Base-by-base conservation (phyloP, 1,140 invertebrate genomes). In the Druon quercuslanigerum region DNA sequence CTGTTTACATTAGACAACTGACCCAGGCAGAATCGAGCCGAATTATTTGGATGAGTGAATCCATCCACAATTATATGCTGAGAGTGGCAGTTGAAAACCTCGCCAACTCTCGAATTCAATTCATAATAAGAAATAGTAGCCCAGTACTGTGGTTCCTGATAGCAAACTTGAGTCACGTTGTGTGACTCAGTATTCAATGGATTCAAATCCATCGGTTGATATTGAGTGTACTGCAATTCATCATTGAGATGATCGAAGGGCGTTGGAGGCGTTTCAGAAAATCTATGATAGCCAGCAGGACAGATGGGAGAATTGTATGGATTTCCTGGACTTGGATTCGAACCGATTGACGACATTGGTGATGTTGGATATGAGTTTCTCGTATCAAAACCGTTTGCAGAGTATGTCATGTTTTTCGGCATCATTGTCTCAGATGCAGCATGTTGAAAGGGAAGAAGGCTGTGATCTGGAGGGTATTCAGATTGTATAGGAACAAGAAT, bases 111-210 rank as follows among this genome's bases (percentile, higher is more conserved):
- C 87, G 96, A 98, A 91, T 99, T 99, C 33, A 99, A 91, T 90
- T 99, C 98, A 84, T 99, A 99, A 89, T 99, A 99, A 0, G 97
- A 97, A 79, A 99, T 98, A 11, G 96, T 97, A 6, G 97, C 97
- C 98, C 98, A 99, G 86, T 96, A 98, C 8, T 95, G 93, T 17
- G 97, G 97, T 89, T 98, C 97, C 91, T 98, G 95, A 87, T 97
- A 97, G 76, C 96, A 95, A 6, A 97, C 96, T 13, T 96, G 95
- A 14, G 96, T 94, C 8, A 96, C 95, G 87, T 96, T 95, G 0
- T 94, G 93, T 9, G 93, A 93, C 33, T 92, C 92, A 54, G 95
- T 95, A 50, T 95, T 94, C 90, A 96, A 93, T 73, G 94, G 92
- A 6, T 79, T 87, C 0, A 92, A 87, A 81, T 93, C 92, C 4